These are phyloP conservation scores for Slavum lentiscoides DNA, from an alignment of 2,888 invertebrate genomes.

Conservation along the genomic window DNA sequence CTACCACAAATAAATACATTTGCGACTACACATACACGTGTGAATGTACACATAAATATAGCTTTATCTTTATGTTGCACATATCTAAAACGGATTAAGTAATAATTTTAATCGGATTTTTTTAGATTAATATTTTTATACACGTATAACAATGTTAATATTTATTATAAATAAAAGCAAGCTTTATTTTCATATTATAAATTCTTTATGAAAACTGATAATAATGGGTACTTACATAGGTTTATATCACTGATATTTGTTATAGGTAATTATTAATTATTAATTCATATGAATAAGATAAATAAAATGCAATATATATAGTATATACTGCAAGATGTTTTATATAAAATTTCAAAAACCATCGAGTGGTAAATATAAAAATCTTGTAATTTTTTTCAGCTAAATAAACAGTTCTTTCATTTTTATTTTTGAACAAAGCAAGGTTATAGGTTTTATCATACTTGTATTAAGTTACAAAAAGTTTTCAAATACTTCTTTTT, in stretches of 20 bases:
- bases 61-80: slow-evolving; percentile 1
- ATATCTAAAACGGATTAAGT: slow-evolving; percentile 10
- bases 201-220: neutral
- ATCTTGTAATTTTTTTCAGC: no score
- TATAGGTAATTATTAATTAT: neutral
- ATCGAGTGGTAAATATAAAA: no score
- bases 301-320: neutral
- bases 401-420: neutral
- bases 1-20: slow-evolving; percentile 15
- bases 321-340: neutral
- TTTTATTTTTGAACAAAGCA: neutral
- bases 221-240: neutral
- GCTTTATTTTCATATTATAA: neutral
- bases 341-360: neutral
- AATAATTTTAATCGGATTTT: slow-evolving; percentile 18
- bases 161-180: no score
- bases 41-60: neutral
- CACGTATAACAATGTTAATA: neutral
- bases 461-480: neutral
- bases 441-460: neutral
- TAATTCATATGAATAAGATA: neutral
- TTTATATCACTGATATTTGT: neutral
- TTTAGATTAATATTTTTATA: neutral
- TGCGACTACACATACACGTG: neutral
- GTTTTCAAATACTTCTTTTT: no score